phyloP scores from a whole-genome alignment of 2,113 vertebrate genomes.

The Heterochromis multidens region DNA sequence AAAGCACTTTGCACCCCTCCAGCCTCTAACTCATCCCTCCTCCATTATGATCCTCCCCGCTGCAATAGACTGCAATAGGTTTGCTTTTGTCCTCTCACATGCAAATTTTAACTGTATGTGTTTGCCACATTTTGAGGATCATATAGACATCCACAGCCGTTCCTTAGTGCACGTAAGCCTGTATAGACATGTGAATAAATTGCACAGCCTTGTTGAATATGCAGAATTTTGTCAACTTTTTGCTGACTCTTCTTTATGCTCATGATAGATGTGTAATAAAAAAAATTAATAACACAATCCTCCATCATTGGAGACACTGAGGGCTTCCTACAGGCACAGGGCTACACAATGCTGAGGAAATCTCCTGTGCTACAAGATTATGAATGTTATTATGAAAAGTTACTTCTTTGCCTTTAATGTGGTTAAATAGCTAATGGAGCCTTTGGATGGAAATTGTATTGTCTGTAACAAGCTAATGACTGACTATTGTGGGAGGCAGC shows the following conservation, averaged over 20 bases:
- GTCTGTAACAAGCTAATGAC: slow-evolving; percentile 26
- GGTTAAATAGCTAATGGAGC: slow-evolving; percentile 20
- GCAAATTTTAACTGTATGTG: neutral
- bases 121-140: neutral
- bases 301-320: neutral
- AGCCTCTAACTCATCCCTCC: neutral
- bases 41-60: neutral
- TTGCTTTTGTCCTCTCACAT: neutral
- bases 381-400: slow-evolving; percentile 37
- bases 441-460: neutral
- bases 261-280: neutral
- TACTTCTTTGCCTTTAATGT: slow-evolving; percentile 19
- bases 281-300: neutral
- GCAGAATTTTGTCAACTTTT: too few relatives aligned
- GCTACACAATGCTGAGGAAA: neutral
- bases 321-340: neutral
- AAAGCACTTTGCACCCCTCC: neutral
- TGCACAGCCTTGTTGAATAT: neutral
- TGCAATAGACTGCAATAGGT: neutral
- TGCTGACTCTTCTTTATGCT: neutral
- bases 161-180: neutral
- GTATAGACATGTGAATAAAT: neutral
- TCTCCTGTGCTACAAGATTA: neutral
- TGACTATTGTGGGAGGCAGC: neutral
- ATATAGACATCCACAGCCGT: neutral